Evolutionary conservation across 2,888 invertebrate genomes (phyloP), one percentile per base, ranked within the genome.

Genomic region (Blastobasis adustella): DNA sequence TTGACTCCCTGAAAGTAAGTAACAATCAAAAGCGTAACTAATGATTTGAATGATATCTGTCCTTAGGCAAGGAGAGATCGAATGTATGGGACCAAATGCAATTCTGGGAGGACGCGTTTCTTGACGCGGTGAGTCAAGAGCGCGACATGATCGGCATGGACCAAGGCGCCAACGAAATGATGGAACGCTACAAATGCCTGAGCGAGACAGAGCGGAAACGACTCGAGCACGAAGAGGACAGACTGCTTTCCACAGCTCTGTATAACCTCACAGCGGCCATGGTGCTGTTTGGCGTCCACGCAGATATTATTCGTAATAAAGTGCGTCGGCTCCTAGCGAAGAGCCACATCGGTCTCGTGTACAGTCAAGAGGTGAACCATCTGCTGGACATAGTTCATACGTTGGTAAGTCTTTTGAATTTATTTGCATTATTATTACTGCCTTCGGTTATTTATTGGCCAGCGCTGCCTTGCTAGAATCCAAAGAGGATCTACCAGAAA

Each of bases 141-240:
- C 90, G 99, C 36, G 99, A 99, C 73, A 97, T 99, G 93, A 96
- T 99, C 62, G 98, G 99, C 51, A 98, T 99, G 98, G 99, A 99
- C 89, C 99, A 99, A 77, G 98, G 98, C 23, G 98, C 98, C 41
- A 93, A 95, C 51, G 98, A 98, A 88, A 98, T 99, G 98, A 98
- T 99, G 97, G 98, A 98, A 70, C 92, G 98, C 63, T 98, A 98
- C 84, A 97, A 96, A 73, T 93, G 95, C 51, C 87, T 98, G 52
- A 97, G 97, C 71, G 97, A 97, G 49, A 96, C 96, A 37, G 97
- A 97, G 71, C 90, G 96, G 51, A 98, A 99, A 80, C 92, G 99
- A 5, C 88, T 99, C 45, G 99, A 99, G 70, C 96, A 98, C 66
- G 99, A 99, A 73, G 99, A 99, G 76, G 99, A 99, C 79, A 91